phyloP scores from a whole-genome alignment of 2,797 vertebrate genomes.

The Sebastes kiyomatsui region DNA sequence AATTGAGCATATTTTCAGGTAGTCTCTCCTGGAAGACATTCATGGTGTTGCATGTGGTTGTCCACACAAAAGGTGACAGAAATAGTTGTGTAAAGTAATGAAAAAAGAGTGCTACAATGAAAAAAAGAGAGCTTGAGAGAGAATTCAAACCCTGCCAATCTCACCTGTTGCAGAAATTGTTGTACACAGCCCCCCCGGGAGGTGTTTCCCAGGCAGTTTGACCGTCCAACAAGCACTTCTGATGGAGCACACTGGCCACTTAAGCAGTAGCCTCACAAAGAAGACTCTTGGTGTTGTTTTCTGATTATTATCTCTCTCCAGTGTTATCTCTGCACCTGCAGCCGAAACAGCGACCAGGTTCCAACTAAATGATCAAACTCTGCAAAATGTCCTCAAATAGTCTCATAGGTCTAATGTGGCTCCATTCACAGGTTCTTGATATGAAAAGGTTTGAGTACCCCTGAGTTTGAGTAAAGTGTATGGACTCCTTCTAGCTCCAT shows the following conservation, averaged over 20 bases:
- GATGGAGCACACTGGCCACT: background rate
- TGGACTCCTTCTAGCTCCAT: constrained; percentile 14
- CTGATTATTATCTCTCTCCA: background rate
- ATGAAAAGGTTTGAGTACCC: constrained; percentile 13
- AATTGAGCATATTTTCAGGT: background rate
- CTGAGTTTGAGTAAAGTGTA: constrained; percentile 2
- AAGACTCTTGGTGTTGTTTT: background rate
- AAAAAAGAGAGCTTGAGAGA: background rate
- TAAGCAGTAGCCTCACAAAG: background rate
- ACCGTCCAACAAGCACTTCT: background rate
- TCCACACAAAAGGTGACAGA: too few relatives aligned
- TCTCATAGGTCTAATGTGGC: background rate
- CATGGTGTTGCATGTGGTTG: too few relatives aligned
- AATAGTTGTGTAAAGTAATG: too few relatives aligned
- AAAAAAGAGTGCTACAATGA: too few relatives aligned
- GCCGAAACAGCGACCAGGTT: background rate
- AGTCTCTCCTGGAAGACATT: background rate
- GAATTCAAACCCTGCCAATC: background rate
- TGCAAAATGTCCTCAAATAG: constrained; percentile 31
- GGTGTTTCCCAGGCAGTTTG: background rate
- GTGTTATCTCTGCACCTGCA: background rate
- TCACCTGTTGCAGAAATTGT: background rate
- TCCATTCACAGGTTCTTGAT: constrained; percentile 24
- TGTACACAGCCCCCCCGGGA: background rate
- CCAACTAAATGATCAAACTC: constrained; percentile 15